Evolutionary conservation across 2,888 invertebrate species (phyloP).

Genomic region (Masnerella sp.): DNA sequence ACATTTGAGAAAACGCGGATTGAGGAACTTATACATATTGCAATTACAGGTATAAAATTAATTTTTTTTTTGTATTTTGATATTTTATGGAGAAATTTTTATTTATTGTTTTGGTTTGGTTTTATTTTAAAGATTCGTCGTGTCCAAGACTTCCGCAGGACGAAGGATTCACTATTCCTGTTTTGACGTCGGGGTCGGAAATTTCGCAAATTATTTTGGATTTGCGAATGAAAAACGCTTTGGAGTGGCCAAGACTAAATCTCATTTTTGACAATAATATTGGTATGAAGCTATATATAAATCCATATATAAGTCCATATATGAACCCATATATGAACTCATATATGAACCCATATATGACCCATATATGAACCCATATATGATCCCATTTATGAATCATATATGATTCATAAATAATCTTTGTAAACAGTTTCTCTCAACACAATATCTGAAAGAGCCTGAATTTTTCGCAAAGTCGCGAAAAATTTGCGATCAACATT

Average conservation of each 20-base stretch:
- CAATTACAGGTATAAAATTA: slow-evolving; percentile 81
- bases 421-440: too few species aligned
- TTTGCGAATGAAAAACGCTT: slow-evolving; percentile 82
- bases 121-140: slow-evolving; percentile 76
- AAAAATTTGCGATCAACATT: too few species aligned
- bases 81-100: neutral
- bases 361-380: too few species aligned
- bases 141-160: slow-evolving; percentile 86
- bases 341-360: too few species aligned
- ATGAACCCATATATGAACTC: too few species aligned
- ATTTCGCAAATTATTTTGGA: slow-evolving; percentile 88
- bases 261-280: slow-evolving; percentile 86
- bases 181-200: slow-evolving; percentile 84
- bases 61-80: neutral
- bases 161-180: slow-evolving; percentile 85
- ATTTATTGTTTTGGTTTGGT: too few species aligned
- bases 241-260: slow-evolving; percentile 86
- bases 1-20: slow-evolving; percentile 82
- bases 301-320: too few species aligned
- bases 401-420: too few species aligned
- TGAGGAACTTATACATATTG: slow-evolving; percentile 84
- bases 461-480: too few species aligned
- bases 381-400: too few species aligned
- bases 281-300: too few species aligned
- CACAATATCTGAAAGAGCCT: too few species aligned